Evolutionary conservation across 2,888 invertebrate genomes (phyloP), one percentile per base, ranked within the genome.

Genomic region (Acanthococcus lagerstroemiae): DNA sequence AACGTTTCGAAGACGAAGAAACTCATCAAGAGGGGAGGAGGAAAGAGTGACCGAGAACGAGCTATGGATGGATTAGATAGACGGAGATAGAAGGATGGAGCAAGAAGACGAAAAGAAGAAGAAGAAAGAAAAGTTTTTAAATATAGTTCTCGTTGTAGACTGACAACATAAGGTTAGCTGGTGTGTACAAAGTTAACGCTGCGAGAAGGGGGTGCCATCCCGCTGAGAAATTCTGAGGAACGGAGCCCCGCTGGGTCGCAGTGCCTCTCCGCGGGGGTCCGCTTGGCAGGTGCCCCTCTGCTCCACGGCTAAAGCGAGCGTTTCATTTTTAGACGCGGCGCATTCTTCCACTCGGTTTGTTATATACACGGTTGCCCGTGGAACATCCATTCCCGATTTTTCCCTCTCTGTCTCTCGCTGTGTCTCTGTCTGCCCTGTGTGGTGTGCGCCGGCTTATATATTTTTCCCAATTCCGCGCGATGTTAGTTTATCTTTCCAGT

Each of bases 141-240:
- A 37, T 37, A 37, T 37, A 37, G 37, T 37, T 37, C 37, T 37
- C 37, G 12, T n/a, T 15, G n/a, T 37, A 37, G n/a, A 37, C 37
- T 37, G 37, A 37, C 37, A 37, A 37, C 37, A 37, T 37, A n/a
- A 37, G 37, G 37, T 37, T 37, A 37, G 37, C 37, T 37, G 37
- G 37, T 37, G 37, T 37, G 37, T 37, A 37, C 37, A 37, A 37
- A 37, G 37, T 37, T 37, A 37, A 37, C 37, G 37, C n/a, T 37
- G 3, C 37, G 2, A 37, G 12, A 15, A n/a, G 52, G 63, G 52
- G 63, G 54, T 54, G 63, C 63, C 25, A 63, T 44, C 63, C 63
- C 63, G 63, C 63, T 54, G 63, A 63, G 63, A 63, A 63, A 63
- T 63, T 63, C 63, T 63, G 63, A 63, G 63, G 63, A 63, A 52